Evolutionary conservation across 2,888 invertebrate species (phyloP), one percentile per base, ranked within the genome.

Genomic region (Chaitophorus viminalis): DNA sequence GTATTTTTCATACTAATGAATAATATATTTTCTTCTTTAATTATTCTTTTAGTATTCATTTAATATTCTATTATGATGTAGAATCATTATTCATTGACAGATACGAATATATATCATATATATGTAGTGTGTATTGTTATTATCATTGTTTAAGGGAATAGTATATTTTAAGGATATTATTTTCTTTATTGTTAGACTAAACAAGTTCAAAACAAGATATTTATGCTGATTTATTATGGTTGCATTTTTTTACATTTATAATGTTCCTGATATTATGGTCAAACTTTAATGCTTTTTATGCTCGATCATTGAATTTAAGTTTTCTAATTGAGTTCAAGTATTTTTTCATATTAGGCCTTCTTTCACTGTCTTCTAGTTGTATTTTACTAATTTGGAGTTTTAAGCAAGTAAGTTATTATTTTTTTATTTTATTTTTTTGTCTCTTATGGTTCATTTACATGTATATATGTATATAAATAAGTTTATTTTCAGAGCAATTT

Each of bases 401-500:
- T 9, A 78, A 79, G 74, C 78, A 87, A 87, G 86, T 87, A 87
- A 87, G 86, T 87, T 72, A 52, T 54, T 78, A 36, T 72, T 60
- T 31, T 39, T n/a, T n/a, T n/a, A n/a, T 76, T 25, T 52, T 54
- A 68, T 84, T 83, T 70, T 79, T 74, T 76, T 84, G 29, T 84
- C 76, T 60, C 60, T 65, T 46, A 33, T 21, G 60, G 76, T 83
- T 75, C 75, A 83, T 83, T 83, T 75, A 83, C 18, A 3, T 54
- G 36, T 76, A 76, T 76, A 76, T 33, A 84, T 84, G 39, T 84
- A 31, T 76, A 76, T 84, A 84, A 76, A 84, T 86, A 79, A 87
- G 86, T 87, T 87, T 87, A 87, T 87, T 87, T 87, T 87, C 86
- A 87, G 86, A 87, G 79, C 72, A 60, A 79, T 87, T 81, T 87